These are phyloP conservation scores for Parapristionchus giblindavisi DNA, from an alignment of 2,888 invertebrate genomes.

Conservation along the genomic window DNA sequence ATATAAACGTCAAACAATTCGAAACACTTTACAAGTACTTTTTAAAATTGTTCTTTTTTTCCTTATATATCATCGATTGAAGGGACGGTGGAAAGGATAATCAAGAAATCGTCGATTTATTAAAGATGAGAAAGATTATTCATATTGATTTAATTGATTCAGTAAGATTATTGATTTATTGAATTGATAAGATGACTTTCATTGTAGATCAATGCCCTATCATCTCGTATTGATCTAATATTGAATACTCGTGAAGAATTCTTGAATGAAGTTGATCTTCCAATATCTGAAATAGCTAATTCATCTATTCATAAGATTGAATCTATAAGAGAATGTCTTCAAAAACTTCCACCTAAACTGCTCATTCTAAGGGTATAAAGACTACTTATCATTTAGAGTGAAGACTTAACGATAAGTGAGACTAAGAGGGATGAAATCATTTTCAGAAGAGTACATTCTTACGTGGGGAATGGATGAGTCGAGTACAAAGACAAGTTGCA, in stretches of 20 bases:
- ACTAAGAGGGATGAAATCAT: not conserved
- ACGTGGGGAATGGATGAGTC: constrained; percentile 59
- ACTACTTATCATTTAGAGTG: not conserved
- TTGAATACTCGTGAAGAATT: constrained; percentile 42
- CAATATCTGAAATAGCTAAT: constrained; percentile 23
- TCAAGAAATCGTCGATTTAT: constrained; percentile 55
- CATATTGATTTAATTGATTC: constrained; percentile 46
- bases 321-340: constrained; percentile 39
- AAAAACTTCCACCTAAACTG: constrained; percentile 39
- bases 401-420: not conserved
- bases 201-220: constrained; percentile 34
- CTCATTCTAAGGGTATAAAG: constrained; percentile 15
- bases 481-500: constrained; percentile 56
- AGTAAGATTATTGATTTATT: not conserved
- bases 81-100: constrained; percentile 58
- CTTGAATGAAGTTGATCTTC: constrained; percentile 37
- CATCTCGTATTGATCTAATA: constrained; percentile 39
- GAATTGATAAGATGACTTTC: not conserved
- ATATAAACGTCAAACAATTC: constrained; percentile 56
- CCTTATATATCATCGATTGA: not conserved
- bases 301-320: constrained; percentile 30
- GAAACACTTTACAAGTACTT: constrained; percentile 48
- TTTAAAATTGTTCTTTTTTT: not conserved
- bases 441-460: constrained; percentile 56
- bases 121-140: constrained; percentile 59